These are phyloP conservation scores for Cepphus grylle DNA, from an alignment of 2,113 vertebrate genomes.

Conservation along the genomic window DNA sequence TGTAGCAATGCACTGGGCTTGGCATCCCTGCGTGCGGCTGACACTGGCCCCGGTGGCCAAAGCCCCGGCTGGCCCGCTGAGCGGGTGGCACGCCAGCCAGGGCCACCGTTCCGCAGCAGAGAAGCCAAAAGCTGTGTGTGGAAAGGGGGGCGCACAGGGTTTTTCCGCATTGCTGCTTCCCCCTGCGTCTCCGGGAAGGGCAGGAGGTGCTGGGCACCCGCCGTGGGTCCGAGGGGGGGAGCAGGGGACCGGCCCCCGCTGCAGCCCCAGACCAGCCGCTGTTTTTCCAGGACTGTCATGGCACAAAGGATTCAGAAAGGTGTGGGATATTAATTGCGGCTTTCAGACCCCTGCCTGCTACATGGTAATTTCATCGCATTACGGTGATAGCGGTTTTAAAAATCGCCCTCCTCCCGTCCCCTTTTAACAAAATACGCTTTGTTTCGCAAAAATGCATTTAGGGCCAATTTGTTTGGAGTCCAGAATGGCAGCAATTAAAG, in stretches of 20 bases:
- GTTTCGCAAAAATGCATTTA: neutral
- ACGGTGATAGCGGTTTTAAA: neutral
- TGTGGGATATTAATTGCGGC: constrained; percentile 6
- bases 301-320: neutral
- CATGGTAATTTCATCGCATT: constrained; percentile 14
- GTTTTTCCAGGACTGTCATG: rapidly evolving
- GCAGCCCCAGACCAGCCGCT: rapidly evolving
- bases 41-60: rapidly evolving
- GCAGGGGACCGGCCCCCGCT: rapidly evolving
- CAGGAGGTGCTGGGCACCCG: neutral
- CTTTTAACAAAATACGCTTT: neutral
- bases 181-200: rapidly evolving
- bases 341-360: neutral
- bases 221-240: neutral
- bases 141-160: neutral
- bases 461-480: neutral
- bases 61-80: neutral
- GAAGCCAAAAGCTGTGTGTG: neutral
- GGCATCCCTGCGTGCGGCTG: rapidly evolving
- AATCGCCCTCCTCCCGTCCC: neutral
- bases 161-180: neutral
- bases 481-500: neutral
- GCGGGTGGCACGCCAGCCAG: neutral
- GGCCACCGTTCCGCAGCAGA: neutral
- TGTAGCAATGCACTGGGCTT: neutral